phyloP scores from a whole-genome alignment of 1,140 invertebrate genomes.

The Zaprionus gabonicus region DNA sequence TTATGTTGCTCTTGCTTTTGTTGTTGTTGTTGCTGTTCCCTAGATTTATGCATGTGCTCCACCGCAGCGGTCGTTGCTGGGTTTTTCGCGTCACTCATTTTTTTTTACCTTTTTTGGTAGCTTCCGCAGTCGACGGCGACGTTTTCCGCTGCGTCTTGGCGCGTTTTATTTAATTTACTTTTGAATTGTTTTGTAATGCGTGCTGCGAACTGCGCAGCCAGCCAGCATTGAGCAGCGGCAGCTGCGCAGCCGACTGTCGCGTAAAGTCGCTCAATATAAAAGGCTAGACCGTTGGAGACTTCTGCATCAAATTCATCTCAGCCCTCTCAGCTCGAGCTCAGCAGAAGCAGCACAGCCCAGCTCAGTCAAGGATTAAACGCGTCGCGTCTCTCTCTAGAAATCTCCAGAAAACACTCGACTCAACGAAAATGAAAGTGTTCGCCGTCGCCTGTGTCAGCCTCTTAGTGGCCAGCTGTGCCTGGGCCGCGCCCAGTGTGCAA shows the following conservation, averaged over 20 bases:
- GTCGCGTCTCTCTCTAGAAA: conserved; percentile 35
- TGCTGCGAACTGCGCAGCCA: conserved; percentile 38
- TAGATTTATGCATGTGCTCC: conserved; percentile 65
- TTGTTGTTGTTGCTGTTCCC: conserved; percentile 50
- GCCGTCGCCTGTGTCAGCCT: conserved; percentile 70
- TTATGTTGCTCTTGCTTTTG: conserved; percentile 5
- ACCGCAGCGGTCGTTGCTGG: conserved; percentile 24
- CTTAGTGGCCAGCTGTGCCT: conserved; percentile 70
- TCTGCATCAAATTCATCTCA: conserved; percentile 84
- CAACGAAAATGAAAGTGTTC: conserved; percentile 84
- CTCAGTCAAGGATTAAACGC: conserved; percentile 67
- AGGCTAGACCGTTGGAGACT: conserved; percentile 68
- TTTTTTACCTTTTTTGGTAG: conserved; percentile 58
- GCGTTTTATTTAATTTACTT: conserved; percentile 73
- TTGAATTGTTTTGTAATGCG: conserved; percentile 82
- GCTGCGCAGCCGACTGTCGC: conserved; percentile 38
- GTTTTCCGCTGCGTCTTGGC: conserved; percentile 20
- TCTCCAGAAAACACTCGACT: not conserved
- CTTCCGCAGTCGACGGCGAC: conserved; percentile 56
- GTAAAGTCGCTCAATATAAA: conserved; percentile 74
- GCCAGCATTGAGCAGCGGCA: conserved; percentile 24
- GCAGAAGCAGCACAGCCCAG: conserved; percentile 40
- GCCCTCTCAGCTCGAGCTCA: conserved; percentile 53
- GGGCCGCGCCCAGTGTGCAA: conserved; percentile 80
- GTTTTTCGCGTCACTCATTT: conserved; percentile 40